Conservation (phyloP, 2,797 vertebrate genomes). For the Anisognathus igniventris region DNA sequence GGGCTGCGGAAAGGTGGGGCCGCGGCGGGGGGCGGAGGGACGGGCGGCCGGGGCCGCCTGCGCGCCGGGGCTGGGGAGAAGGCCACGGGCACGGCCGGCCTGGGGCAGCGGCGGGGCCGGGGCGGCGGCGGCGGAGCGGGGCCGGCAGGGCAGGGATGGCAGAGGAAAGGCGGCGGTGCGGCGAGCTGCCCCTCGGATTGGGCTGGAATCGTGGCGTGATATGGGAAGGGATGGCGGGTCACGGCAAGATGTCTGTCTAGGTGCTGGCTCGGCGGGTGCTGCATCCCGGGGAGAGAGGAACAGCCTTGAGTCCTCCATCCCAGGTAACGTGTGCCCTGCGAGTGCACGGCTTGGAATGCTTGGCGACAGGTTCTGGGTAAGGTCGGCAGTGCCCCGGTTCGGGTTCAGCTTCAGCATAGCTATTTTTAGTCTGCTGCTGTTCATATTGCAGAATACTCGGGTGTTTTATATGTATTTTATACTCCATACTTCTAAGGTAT, state of each 20-base stretch:
- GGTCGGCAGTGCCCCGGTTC: too few relatives aligned
- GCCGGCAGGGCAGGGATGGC: not conserved
- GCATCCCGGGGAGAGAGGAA: not conserved
- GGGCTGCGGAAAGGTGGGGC: not conserved
- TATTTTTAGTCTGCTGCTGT: fast-evolving
- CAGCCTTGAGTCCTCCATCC: fast-evolving
- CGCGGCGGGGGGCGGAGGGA: not conserved
- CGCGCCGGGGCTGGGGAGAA: not conserved
- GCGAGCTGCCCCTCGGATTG: fast-evolving
- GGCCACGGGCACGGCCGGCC: not conserved
- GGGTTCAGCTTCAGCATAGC: fast-evolving
- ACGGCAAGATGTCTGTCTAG: not conserved
- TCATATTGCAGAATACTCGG: not conserved
- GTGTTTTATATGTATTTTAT: not conserved
- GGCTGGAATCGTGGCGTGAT: fast-evolving
- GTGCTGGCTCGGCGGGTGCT: not conserved
- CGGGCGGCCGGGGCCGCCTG: not conserved
- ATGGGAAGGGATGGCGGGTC: fast-evolving
- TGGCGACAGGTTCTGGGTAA: not conserved
- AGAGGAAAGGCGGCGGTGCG: fast-evolving
- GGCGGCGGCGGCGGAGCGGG: not conserved
- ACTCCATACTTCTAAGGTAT: too few relatives aligned
- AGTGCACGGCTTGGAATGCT: not conserved
- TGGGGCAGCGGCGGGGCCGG: not conserved
- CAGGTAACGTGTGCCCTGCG: fast-evolving